These are phyloP conservation scores for Asbolus verrucosus DNA, from an alignment of 1,140 invertebrate genomes.

Conservation along the genomic window DNA sequence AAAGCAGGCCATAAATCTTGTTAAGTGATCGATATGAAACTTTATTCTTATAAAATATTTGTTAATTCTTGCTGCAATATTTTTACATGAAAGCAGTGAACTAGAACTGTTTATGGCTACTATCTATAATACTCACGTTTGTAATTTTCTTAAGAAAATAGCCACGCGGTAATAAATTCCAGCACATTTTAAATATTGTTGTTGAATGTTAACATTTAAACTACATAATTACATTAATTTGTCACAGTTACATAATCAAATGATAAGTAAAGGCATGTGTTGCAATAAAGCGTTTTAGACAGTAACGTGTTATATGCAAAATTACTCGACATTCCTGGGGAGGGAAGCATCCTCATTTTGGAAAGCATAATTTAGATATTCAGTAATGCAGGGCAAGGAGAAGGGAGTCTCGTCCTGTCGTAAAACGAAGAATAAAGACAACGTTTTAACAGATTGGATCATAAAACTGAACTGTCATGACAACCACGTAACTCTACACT, in stretches of 20 bases:
- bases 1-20: too few relatives aligned
- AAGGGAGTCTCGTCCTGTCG: constrained; percentile 27
- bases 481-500: constrained; percentile 14
- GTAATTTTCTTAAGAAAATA: too few relatives aligned
- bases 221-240: too few relatives aligned
- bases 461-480: constrained; percentile 25
- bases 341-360: constrained; percentile 42
- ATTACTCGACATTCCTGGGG: constrained; percentile 33
- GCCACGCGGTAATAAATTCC: too few relatives aligned
- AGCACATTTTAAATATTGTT: too few relatives aligned
- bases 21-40: too few relatives aligned
- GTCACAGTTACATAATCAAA: neutral
- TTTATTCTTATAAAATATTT: too few relatives aligned
- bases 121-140: too few relatives aligned
- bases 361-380: constrained; percentile 42
- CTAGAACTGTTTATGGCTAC: too few relatives aligned
- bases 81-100: too few relatives aligned
- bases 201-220: too few relatives aligned
- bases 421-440: constrained; percentile 44
- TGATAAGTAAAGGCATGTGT: constrained; percentile 23
- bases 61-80: too few relatives aligned
- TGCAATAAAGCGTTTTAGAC: constrained; percentile 33
- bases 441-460: constrained; percentile 43
- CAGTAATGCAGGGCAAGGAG: constrained; percentile 33
- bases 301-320: constrained; percentile 42